These are phyloP conservation scores for Ceryle rudis DNA, from an alignment of 2,797 vertebrate species.

Conservation along the genomic window DNA sequence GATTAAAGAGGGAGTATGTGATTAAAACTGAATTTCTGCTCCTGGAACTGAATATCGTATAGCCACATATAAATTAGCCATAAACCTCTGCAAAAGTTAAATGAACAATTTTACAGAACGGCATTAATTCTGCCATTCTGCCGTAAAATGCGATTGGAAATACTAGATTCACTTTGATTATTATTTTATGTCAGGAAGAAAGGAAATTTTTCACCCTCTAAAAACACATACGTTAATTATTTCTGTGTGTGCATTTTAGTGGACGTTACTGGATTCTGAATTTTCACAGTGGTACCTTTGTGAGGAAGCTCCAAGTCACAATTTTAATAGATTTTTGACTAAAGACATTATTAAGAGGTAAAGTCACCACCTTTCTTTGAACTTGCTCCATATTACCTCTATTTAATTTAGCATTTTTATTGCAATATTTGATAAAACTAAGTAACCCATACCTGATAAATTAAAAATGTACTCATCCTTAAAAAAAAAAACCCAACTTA, in stretches of 20 bases:
- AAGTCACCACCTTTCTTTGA: not conserved
- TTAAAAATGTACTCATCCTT: not conserved
- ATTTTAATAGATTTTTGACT: not conserved
- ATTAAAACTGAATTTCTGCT: not conserved
- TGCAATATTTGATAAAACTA: not conserved
- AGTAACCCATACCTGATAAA: not conserved
- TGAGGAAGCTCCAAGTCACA: not conserved
- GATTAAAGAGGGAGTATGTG: not conserved
- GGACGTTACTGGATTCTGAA: not conserved
- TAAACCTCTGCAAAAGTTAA: not conserved
- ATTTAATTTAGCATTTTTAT: not conserved
- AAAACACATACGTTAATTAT: not conserved
- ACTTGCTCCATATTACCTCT: not conserved
- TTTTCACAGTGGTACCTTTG: not conserved
- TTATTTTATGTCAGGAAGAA: not conserved
- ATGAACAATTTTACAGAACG: not conserved
- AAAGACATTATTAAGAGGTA: not conserved
- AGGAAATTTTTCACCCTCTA: not conserved
- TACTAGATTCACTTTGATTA: not conserved
- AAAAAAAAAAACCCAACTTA: not conserved
- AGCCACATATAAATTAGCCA: not conserved
- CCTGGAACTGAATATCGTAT: not conserved
- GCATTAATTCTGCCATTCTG: not conserved
- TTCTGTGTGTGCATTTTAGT: not conserved
- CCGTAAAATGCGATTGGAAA: not conserved